Percentiles rank a stretch among this genome's conserved stretches.
These are phyloP conservation scores for Megalonaias nervosa DNA, from an alignment of 1,140 invertebrate genomes.

Conservation along the genomic window DNA sequence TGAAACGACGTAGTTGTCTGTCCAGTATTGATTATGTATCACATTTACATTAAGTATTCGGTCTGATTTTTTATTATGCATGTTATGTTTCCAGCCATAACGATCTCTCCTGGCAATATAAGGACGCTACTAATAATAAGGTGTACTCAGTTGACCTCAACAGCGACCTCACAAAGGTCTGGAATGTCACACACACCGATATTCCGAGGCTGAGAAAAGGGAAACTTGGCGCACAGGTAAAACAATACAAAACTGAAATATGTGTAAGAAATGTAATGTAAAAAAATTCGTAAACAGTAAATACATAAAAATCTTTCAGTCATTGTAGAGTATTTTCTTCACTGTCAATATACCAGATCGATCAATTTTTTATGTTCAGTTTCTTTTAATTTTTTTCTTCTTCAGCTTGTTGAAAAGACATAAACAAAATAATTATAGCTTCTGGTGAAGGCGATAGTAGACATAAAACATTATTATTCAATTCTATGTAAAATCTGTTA, in stretches of 20 bases:
- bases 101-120: conserved; percentile 88
- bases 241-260: background rate
- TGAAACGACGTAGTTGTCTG: background rate
- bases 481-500: too few relatives aligned
- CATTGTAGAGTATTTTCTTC: background rate
- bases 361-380: background rate
- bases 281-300: background rate
- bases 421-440: background rate
- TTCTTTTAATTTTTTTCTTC: conserved; percentile 86
- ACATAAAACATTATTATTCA: too few relatives aligned
- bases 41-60: background rate
- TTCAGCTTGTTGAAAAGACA: conserved; percentile 76
- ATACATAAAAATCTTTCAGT: background rate
- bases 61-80: background rate
- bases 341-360: background rate
- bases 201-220: conserved; percentile 86
- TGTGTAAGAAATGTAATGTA: background rate
- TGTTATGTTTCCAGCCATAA: conserved; percentile 80
- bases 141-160: conserved; percentile 86
- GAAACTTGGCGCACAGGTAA: conserved; percentile 86
- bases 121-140: conserved; percentile 86
- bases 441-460: too few relatives aligned
- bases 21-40: background rate
- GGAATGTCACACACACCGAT: conserved; percentile 83
- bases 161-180: conserved; percentile 79